Base-by-base conservation (phyloP, 2,113 vertebrate species). In the Sinocyclocheilus grahami region DNA sequence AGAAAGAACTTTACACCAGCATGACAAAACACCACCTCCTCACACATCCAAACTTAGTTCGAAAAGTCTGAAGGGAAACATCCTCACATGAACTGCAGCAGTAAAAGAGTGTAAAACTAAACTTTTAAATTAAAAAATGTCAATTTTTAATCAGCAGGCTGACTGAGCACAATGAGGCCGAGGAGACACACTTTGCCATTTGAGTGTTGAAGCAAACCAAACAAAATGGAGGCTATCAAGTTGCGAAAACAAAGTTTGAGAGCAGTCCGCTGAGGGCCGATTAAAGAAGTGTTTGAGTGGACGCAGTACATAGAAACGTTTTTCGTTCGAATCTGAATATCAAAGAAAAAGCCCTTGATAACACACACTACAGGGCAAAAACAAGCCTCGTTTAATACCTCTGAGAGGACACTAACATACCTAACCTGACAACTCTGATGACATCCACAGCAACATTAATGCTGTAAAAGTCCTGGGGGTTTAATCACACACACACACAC, bases 11-110 rank as follows among this genome's bases (percentile, higher is more conserved):
- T 84, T 20, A n/a, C 78, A 60, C 84, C 82, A 48, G 18, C 62
- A 86, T 63, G 75, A 42, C 78, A 63, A 81, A 60, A 77, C 60
- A 83, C 58, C 58, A 88, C 65, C 67, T 88, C 80, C 86, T 87
- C 77, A 33, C 67, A 46, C 58, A 14, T 77, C 81, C 81, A 77
- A 71, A 84, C 63, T 84, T 86, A 86, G 69, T 55, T 42, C 12
- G 39, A 65, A 2, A 3, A 24, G 10, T 79, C 18, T 37, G 13
- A 37, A 79, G 37, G 37, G 3, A 27, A 81, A 46, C n/a, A 27
- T 20, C 22, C 60, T 20, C 79, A 48, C 60, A 27, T 11, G 22
- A 63, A 42, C 6, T 20, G 37, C 22, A 5, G 22, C 1, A 16
- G 33, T 8, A 24, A 39, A 39, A 62, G 5, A 39, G 18, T 2